phyloP scores from a whole-genome alignment of 2,113 vertebrate species.

The Nipponia nippon region DNA sequence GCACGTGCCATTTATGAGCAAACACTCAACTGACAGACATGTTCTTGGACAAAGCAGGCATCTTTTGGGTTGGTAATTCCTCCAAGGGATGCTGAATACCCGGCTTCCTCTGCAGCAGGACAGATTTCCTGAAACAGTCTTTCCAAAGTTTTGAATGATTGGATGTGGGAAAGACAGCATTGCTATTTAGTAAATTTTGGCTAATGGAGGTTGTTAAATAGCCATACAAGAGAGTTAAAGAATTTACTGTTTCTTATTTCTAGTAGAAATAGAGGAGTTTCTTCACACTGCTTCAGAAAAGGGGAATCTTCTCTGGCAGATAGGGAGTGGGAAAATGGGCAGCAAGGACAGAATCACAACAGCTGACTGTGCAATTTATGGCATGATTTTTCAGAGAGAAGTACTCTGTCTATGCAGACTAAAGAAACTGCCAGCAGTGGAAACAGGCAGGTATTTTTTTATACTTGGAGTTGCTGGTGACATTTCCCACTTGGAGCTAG shows the following conservation, averaged over 20 bases:
- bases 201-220: background rate
- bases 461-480: background rate
- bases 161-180: background rate
- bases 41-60: background rate
- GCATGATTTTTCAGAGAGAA: conserved; percentile 31
- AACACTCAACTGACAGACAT: background rate
- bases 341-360: background rate
- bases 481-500: background rate
- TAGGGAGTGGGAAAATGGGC: background rate
- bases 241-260: background rate
- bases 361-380: conserved; percentile 5
- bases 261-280: background rate
- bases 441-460: background rate
- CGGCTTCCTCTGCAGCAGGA: accelerated
- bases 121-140: background rate
- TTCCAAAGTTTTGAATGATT: background rate
- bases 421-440: background rate
- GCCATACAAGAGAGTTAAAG: background rate
- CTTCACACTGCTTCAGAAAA: background rate
- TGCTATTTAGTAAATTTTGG: background rate
- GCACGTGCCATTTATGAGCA: background rate
- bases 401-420: background rate
- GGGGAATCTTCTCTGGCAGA: background rate
- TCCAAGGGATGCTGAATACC: background rate
- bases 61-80: background rate